Evolutionary conservation across 2,113 vertebrate genomes (phyloP).

Genomic region (Neolamprologus variostigma): DNA sequence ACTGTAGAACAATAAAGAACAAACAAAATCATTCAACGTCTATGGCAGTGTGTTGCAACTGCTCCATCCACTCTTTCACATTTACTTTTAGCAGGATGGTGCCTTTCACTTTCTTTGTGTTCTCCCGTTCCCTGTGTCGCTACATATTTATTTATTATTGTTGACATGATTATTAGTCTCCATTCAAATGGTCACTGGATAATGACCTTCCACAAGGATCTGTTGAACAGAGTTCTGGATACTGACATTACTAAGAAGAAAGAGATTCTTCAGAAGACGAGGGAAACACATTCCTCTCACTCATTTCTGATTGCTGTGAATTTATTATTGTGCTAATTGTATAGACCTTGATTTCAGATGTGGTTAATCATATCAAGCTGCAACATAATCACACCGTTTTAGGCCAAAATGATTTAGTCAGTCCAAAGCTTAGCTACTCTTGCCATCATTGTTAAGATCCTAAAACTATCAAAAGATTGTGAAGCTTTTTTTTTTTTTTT

Average conservation of each 20-base stretch:
- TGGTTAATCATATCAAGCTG: constrained; percentile 2
- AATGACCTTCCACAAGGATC: constrained; percentile 65
- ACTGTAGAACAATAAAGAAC: not conserved
- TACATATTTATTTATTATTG: constrained; percentile 77
- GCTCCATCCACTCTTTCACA: not conserved
- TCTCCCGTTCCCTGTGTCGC: constrained; percentile 27
- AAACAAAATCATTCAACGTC: not conserved
- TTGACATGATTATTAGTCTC: constrained; percentile 50
- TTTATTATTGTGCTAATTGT: constrained; percentile 45
- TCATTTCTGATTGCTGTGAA: constrained; percentile 69
- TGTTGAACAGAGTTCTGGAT: constrained; percentile 75
- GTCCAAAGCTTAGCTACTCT: constrained; percentile 11
- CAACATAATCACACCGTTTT: not conserved
- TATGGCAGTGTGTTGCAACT: not conserved
- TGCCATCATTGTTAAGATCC: constrained; percentile 9
- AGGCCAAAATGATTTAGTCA: constrained; percentile 3
- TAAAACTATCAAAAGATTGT: constrained; percentile 38
- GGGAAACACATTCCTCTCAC: not conserved
- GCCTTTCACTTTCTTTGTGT: not conserved
- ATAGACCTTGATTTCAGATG: constrained; percentile 16
- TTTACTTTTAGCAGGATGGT: constrained; percentile 12
- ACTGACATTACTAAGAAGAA: constrained; percentile 48
- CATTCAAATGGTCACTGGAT: constrained; percentile 64
- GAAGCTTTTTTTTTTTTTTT: constrained; percentile 3
- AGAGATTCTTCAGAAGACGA: constrained; percentile 8